Evolutionary conservation across 2,888 invertebrate genomes (phyloP).

Genomic region (Tineola bisselliella): DNA sequence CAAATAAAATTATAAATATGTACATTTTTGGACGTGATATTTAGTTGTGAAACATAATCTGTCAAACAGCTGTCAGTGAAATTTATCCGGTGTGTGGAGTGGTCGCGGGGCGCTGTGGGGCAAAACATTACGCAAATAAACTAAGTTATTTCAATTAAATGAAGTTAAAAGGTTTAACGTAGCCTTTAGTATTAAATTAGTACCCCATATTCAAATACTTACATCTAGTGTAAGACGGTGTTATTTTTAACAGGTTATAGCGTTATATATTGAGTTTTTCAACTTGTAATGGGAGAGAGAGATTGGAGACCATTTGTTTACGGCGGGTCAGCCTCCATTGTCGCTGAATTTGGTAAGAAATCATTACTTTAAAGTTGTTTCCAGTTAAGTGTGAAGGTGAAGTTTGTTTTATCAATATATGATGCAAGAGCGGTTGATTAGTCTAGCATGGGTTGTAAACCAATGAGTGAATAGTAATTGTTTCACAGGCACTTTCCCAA

Average conservation of each 20-base stretch:
- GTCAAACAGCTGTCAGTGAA: background rate
- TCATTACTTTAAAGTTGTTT: background rate
- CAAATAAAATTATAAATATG: too few species aligned
- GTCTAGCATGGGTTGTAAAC: slow-evolving; percentile 7
- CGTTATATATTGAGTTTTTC: background rate
- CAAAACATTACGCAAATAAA: background rate
- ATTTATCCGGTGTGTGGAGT: background rate
- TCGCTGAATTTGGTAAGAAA: slow-evolving; percentile 88
- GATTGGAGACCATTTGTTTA: slow-evolving; percentile 95
- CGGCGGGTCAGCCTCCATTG: slow-evolving; percentile 92
- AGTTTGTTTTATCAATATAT: background rate
- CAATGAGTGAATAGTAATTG: background rate
- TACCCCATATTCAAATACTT: background rate
- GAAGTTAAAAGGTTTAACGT: too few species aligned
- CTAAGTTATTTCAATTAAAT: too few species aligned
- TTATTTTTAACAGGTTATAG: background rate
- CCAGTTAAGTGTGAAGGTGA: background rate
- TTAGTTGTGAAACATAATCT: too few species aligned
- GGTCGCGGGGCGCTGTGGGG: background rate
- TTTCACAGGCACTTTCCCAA: slow-evolving; percentile 89
- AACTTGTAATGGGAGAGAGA: slow-evolving; percentile 74
- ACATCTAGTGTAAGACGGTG: background rate
- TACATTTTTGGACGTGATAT: too few species aligned
- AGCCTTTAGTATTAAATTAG: too few species aligned
- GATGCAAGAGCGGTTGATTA: background rate